Conservation (phyloP, 2,888 invertebrate genomes). For the Hetaerina titia region DNA sequence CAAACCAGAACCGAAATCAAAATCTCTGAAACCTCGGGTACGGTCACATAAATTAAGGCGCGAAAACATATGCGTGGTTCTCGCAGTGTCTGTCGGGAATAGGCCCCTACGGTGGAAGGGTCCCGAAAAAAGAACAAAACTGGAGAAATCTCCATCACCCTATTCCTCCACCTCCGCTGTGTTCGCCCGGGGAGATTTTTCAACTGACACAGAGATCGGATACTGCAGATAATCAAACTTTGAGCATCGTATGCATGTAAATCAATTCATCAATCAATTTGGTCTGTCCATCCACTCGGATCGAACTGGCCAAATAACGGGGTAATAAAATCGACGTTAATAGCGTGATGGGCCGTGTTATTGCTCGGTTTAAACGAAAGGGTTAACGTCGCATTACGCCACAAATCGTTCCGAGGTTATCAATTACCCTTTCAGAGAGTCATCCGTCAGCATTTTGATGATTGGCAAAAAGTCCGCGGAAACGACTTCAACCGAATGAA, state of each 20-base stretch:
- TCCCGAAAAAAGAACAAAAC: not conserved
- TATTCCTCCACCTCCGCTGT: not conserved
- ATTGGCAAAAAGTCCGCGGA: conserved; percentile 6
- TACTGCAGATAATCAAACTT: conserved; percentile 28
- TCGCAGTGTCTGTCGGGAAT: not conserved
- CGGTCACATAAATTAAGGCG: not conserved
- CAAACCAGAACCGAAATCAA: not conserved
- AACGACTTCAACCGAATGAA: not conserved
- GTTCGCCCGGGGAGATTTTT: conserved; percentile 49
- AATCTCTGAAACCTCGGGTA: not conserved
- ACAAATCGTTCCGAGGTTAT: conserved; percentile 30
- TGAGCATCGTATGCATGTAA: conserved; percentile 54
- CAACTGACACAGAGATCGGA: conserved; percentile 47
- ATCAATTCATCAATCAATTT: conserved; percentile 67
- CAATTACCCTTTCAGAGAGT: conserved; percentile 17
- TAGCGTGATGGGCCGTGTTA: conserved; percentile 53
- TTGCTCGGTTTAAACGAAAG: conserved; percentile 18
- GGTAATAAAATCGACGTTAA: conserved; percentile 55
- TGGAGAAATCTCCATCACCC: conserved; percentile 24
- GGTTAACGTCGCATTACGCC: conserved; percentile 32
- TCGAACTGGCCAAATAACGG: conserved; percentile 58
- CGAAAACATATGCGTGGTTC: not conserved
- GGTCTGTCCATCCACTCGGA: conserved; percentile 10
- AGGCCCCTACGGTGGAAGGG: not conserved
- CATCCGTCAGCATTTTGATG: conserved; percentile 49